Conservation (phyloP, 2,113 vertebrate genomes). For the Trochalopteron elliotii region DNA sequence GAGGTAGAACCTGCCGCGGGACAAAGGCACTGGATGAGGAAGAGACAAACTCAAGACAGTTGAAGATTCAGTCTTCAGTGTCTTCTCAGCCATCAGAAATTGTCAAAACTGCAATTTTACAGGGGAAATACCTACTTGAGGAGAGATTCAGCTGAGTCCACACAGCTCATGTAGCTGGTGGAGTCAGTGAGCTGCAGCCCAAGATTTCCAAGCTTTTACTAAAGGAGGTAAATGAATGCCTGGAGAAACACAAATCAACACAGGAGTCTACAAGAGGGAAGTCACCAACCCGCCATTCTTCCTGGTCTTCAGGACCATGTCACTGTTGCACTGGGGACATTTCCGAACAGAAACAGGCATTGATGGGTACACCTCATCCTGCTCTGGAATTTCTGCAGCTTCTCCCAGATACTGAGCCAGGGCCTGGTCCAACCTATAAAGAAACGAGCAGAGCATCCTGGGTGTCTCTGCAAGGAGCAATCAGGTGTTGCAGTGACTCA, state of each 20-base stretch:
- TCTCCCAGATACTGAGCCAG: conserved; percentile 90
- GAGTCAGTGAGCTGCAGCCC: background rate
- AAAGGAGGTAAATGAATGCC: background rate
- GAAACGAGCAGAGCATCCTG: background rate
- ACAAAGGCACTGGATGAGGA: background rate
- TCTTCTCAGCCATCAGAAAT: background rate
- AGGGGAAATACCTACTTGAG: background rate
- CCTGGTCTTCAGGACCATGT: conserved; percentile 93
- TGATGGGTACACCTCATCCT: conserved; percentile 80
- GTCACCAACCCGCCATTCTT: conserved; percentile 84
- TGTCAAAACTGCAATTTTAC: background rate
- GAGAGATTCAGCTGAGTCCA: background rate
- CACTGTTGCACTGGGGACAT: conserved; percentile 88
- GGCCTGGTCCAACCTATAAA: conserved; percentile 88
- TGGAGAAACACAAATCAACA: background rate
- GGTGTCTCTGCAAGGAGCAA: background rate
- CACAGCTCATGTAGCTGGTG: background rate
- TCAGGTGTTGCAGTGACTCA: background rate
- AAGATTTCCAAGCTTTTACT: background rate
- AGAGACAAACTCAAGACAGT: background rate
- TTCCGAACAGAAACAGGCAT: conserved; percentile 80
- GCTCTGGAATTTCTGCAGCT: conserved; percentile 70
- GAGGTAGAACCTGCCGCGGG: conserved; percentile 82
- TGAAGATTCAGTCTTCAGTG: rapidly evolving
- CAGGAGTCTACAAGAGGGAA: background rate